A percentile compares a stretch with the other conserved stretches of the same genome.
Conservation (phyloP, 2,888 invertebrate species). For the Antheraea assamensis region DNA sequence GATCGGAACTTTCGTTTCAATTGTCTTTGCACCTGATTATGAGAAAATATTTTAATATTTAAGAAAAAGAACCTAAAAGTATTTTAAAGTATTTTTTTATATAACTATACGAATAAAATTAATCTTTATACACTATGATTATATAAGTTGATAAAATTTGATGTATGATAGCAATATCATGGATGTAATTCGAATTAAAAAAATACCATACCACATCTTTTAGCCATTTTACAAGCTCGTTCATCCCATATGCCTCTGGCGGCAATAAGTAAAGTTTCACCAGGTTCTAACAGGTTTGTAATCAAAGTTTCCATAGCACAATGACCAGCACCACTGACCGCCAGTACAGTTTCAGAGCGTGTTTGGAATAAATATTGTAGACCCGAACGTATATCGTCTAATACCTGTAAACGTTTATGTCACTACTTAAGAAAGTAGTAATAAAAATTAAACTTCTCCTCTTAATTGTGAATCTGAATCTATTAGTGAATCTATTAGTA, state of each 20-base stretch:
- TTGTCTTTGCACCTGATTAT: slow-evolving; percentile 58
- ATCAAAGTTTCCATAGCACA: slow-evolving; percentile 92
- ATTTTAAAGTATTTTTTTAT: not conserved
- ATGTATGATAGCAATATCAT: no score
- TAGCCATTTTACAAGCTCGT: slow-evolving; percentile 88
- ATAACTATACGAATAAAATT: no score
- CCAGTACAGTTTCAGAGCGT: slow-evolving; percentile 88
- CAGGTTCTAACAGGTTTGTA: slow-evolving; percentile 89
- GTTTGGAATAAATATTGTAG: slow-evolving; percentile 95
- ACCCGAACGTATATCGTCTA: slow-evolving; percentile 92
- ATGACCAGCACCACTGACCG: slow-evolving; percentile 90
- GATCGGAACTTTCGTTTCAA: slow-evolving; percentile 47
- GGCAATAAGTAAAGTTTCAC: slow-evolving; percentile 88
- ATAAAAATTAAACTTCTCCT: no score
- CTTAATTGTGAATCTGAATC: no score
- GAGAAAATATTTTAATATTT: slow-evolving; percentile 20
- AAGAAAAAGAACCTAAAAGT: not conserved
- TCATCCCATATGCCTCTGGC: slow-evolving; percentile 93
- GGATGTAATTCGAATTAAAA: not conserved
- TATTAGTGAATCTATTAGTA: no score
- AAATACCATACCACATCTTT: slow-evolving; percentile 82
- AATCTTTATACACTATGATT: no score
- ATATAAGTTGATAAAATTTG: not conserved
- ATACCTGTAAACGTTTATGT: slow-evolving; percentile 78
- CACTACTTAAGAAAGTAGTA: slow-evolving; percentile 27